Evolutionary conservation across 2,888 invertebrate genomes (phyloP).

Genomic region (Mimumesa dahlbomi): DNA sequence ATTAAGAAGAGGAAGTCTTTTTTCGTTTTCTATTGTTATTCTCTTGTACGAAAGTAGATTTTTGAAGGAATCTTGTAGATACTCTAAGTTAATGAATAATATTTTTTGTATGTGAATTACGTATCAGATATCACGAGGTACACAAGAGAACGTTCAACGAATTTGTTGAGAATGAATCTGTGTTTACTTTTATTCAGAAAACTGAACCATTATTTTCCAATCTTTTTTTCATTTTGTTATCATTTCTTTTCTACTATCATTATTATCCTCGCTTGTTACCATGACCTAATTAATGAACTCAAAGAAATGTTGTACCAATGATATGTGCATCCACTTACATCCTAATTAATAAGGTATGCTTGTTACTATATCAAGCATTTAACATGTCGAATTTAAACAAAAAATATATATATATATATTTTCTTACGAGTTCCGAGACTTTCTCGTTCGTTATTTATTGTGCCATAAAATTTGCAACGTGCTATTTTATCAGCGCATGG

Average conservation of each 20-base stretch:
- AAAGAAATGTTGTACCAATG: conserved; percentile 17
- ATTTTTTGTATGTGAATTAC: neutral
- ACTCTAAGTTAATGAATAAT: too few relatives aligned
- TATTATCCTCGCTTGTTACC: neutral
- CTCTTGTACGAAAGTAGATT: neutral
- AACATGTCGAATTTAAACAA: conserved; percentile 11
- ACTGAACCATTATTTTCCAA: neutral
- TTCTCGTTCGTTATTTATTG: conserved; percentile 30
- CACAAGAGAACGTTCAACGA: conserved; percentile 2
- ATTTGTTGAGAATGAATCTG: conserved; percentile 7
- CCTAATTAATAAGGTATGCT: conserved; percentile 22
- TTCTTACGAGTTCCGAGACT: conserved; percentile 46
- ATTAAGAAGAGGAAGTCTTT: neutral
- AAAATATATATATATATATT: conserved; percentile 44
- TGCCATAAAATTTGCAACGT: conserved; percentile 24
- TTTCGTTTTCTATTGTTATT: neutral
- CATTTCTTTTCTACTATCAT: conserved; percentile 2
- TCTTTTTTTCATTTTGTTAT: neutral
- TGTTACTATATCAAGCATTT: conserved; percentile 28
- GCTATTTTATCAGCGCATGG: conserved; percentile 32
- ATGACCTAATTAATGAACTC: neutral
- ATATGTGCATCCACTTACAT: conserved; percentile 20
- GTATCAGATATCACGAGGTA: neutral
- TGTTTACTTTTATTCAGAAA: conserved; percentile 5
- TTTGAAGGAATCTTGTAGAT: too few relatives aligned